These are phyloP conservation scores for Anguilla obscura DNA, from an alignment of 2,797 vertebrate species.

Conservation along the genomic window DNA sequence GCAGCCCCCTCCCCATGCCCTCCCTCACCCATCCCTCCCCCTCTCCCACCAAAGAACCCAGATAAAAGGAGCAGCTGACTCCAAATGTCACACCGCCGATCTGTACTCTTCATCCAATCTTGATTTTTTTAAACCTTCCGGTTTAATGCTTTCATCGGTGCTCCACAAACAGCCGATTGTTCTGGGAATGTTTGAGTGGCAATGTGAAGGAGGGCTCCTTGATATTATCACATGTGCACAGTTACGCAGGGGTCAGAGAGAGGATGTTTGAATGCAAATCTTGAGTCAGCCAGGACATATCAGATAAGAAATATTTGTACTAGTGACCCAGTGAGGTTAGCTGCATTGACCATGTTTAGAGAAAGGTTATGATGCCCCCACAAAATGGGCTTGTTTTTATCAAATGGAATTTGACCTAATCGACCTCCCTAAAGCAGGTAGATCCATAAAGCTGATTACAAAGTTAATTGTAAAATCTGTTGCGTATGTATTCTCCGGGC, in stretches of 20 bases:
- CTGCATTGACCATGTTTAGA: not conserved
- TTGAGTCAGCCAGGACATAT: not conserved
- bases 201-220: not conserved
- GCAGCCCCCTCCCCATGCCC: not conserved
- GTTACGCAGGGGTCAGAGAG: not conserved
- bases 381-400: not conserved
- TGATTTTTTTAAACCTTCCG: not conserved
- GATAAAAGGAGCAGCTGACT: constrained; percentile 21
- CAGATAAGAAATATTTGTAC: not conserved
- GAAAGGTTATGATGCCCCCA: not conserved
- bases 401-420: not conserved
- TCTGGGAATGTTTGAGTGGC: not conserved
- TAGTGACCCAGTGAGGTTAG: not conserved
- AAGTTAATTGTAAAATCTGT: not conserved
- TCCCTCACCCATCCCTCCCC: not conserved
- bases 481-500: not conserved
- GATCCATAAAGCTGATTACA: not conserved
- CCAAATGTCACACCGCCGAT: constrained; percentile 25
- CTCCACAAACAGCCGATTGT: constrained; percentile 1
- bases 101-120: not conserved
- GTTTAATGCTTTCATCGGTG: not conserved
- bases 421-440: not conserved
- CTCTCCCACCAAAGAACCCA: constrained; percentile 16
- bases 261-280: not conserved
- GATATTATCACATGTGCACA: not conserved